Conservation (phyloP, 2,888 invertebrate genomes). For the Amaurobius ferox region DNA sequence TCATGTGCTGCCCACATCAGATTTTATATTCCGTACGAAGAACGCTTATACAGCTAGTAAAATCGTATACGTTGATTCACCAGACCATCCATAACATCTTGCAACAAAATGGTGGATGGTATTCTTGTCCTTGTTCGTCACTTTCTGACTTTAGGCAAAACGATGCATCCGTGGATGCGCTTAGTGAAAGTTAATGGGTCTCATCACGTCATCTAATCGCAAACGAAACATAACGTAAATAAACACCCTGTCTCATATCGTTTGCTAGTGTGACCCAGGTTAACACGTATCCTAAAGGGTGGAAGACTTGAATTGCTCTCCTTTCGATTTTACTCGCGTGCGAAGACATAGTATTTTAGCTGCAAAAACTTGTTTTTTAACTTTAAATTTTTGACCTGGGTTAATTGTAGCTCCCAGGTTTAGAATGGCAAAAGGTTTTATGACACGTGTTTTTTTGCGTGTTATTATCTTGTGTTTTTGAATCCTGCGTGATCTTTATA, state of each 20-base stretch:
- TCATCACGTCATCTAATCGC: neutral
- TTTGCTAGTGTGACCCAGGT: neutral
- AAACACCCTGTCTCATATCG: neutral
- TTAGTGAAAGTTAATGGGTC: neutral
- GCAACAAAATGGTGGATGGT: neutral
- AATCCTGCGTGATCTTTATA: too few relatives aligned
- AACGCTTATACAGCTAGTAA: too few relatives aligned
- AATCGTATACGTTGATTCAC: too few relatives aligned
- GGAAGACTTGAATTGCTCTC: neutral
- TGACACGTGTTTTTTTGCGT: too few relatives aligned
- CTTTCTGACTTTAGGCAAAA: neutral
- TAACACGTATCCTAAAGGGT: conserved; percentile 1
- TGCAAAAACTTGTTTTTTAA: neutral
- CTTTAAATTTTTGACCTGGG: neutral
- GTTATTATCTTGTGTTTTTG: too few relatives aligned
- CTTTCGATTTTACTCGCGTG: neutral
- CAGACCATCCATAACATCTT: too few relatives aligned
- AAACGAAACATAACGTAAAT: conserved; percentile 8
- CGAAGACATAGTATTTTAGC: neutral
- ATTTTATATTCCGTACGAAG: too few relatives aligned
- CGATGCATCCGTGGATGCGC: neutral
- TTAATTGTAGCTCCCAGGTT: neutral
- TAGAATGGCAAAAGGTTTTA: too few relatives aligned
- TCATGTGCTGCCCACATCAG: too few relatives aligned
- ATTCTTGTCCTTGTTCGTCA: neutral